phyloP scores from a whole-genome alignment of 2,113 vertebrate genomes.

The Gopherus flavomarginatus region DNA sequence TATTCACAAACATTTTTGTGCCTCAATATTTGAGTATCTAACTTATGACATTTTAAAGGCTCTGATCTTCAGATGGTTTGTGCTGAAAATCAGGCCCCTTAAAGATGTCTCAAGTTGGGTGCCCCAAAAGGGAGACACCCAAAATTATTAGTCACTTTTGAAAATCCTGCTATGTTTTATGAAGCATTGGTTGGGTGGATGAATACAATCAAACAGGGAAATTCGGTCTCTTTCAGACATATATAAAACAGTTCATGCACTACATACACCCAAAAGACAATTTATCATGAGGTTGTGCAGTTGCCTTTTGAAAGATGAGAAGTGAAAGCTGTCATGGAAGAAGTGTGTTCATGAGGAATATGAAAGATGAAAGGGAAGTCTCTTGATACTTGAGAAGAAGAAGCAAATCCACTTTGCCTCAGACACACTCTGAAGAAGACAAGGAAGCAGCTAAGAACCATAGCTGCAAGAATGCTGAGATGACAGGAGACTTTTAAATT shows the following conservation, averaged over 20 bases:
- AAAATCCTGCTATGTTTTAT: not conserved
- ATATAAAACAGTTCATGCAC: not conserved
- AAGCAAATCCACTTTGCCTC: slow-evolving; percentile 9
- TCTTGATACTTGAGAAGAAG: not conserved
- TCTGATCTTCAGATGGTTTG: not conserved
- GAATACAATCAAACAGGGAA: not conserved
- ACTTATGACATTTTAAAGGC: not conserved
- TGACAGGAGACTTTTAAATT: not conserved
- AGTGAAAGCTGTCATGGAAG: not conserved
- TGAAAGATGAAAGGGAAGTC: slow-evolving; percentile 6
- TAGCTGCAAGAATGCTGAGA: not conserved
- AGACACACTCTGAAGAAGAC: not conserved
- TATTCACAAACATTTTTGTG: not conserved
- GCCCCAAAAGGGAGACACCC: not conserved
- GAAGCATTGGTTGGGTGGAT: not conserved
- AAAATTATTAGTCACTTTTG: not conserved
- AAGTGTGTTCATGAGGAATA: not conserved
- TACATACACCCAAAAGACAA: not conserved
- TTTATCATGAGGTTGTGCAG: not conserved
- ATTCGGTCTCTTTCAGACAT: not conserved
- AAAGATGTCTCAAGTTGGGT: not conserved
- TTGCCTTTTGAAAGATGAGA: not conserved
- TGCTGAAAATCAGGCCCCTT: not conserved
- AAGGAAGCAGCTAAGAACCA: not conserved
- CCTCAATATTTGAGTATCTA: not conserved